Evolutionary conservation across 2,113 vertebrate genomes (phyloP).

Genomic region (Potamarius usumacintae): DNA sequence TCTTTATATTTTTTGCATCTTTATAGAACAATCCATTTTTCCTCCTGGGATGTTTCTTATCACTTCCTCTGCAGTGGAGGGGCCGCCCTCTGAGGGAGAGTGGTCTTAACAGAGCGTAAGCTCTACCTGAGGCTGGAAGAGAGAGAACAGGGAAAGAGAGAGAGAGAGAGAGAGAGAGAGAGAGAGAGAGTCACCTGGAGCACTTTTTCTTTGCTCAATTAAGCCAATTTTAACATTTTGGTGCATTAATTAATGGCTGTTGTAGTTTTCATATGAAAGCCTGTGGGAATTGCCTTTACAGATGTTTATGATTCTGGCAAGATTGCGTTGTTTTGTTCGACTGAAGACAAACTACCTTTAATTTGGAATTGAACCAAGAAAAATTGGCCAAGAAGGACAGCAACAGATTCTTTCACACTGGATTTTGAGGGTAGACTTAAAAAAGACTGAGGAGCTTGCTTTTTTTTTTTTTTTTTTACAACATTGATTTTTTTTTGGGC

Average conservation of each 20-base stretch:
- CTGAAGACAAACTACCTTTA: slow-evolving; percentile 11
- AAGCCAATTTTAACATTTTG: slow-evolving; percentile 25
- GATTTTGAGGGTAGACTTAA: slow-evolving; percentile 38
- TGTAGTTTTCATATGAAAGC: slow-evolving; percentile 9
- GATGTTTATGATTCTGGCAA: slow-evolving; percentile 26
- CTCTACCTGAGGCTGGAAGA: slow-evolving; percentile 71
- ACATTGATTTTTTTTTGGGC: slow-evolving; percentile 27
- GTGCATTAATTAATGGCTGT: slow-evolving; percentile 37
- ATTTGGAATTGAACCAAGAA: slow-evolving; percentile 25
- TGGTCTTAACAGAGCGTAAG: slow-evolving; percentile 68
- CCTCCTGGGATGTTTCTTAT: slow-evolving; percentile 60
- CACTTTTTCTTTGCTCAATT: slow-evolving; percentile 44
- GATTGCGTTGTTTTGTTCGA: slow-evolving; percentile 29
- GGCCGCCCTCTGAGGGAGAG: slow-evolving; percentile 66
- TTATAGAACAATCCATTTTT: slow-evolving; percentile 66
- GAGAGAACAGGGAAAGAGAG: background rate
- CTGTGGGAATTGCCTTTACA: slow-evolving; percentile 36
- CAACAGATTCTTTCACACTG: background rate
- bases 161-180: slow-evolving; percentile 39
- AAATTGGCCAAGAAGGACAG: slow-evolving; percentile 14
- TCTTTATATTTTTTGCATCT: slow-evolving; percentile 44
- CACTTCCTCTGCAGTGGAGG: slow-evolving; percentile 63
- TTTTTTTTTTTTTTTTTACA: slow-evolving; percentile 43
- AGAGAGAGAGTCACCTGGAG: slow-evolving; percentile 64
- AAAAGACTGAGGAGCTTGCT: slow-evolving; percentile 32